These are phyloP conservation scores for Anguilla rostrata DNA, from an alignment of 2,113 vertebrate species.

Conservation along the genomic window DNA sequence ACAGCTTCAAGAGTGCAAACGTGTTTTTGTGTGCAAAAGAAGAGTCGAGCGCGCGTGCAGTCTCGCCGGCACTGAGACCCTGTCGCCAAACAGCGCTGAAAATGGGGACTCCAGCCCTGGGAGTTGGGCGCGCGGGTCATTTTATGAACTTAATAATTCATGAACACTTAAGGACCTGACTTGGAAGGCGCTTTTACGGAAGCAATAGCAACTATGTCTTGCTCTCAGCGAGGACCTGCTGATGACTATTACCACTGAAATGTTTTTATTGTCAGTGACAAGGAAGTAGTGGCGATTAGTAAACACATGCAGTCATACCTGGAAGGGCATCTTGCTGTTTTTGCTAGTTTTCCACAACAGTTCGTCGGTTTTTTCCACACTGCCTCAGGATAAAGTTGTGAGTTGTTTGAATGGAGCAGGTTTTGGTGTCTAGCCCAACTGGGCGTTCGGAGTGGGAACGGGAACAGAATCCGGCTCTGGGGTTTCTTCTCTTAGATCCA, in stretches of 20 bases:
- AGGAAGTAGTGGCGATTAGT: not conserved
- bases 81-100: not conserved
- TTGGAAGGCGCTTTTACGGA: not conserved
- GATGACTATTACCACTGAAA: not conserved
- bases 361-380: constrained; percentile 16
- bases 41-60: not conserved
- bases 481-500: constrained; percentile 66
- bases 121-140: not conserved
- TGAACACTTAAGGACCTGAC: not conserved
- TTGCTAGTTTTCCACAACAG: not conserved
- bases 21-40: not conserved
- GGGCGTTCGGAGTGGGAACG: constrained; percentile 71
- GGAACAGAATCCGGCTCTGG: constrained; percentile 65
- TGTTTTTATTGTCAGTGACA: not conserved
- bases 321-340: not conserved
- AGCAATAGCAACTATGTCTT: not conserved
- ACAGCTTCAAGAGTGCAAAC: not conserved
- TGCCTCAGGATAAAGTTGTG: constrained; percentile 25
- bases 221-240: not conserved
- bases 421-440: constrained; percentile 67
- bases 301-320: not conserved
- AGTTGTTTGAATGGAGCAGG: constrained; percentile 62
- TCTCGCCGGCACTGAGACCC: not conserved
- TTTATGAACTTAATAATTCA: not conserved
- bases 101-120: not conserved